These are phyloP conservation scores for Belgica antarctica DNA, from an alignment of 2,888 invertebrate species.

Conservation along the genomic window DNA sequence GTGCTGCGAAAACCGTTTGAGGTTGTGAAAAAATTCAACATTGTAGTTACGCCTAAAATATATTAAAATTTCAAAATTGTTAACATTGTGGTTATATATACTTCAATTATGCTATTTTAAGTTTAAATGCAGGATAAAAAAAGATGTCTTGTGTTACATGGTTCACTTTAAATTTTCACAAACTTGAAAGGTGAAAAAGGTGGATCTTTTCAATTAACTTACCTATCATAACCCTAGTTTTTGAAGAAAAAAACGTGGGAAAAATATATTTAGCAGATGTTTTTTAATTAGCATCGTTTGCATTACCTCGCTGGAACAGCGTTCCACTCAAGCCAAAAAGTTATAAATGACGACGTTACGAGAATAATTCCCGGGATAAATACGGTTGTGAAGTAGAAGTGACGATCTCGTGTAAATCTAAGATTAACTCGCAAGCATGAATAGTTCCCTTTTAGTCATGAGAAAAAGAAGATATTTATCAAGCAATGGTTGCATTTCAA, in stretches of 20 bases:
- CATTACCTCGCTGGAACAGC: slow-evolving; percentile 94
- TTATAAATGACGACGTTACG: slow-evolving; percentile 95
- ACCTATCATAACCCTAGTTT: slow-evolving; percentile 39
- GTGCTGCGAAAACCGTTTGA: slow-evolving; percentile 90
- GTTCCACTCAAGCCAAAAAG: slow-evolving; percentile 97
- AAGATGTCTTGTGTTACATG: no score
- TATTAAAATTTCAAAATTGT: neutral
- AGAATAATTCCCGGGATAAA: slow-evolving; percentile 92
- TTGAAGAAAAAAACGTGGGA: slow-evolving; percentile 15
- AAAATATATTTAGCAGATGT: neutral
- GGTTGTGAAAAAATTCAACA: slow-evolving; percentile 97
- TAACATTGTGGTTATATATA: neutral
- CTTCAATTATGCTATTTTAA: no score
- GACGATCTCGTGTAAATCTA: slow-evolving; percentile 83
- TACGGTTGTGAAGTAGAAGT: slow-evolving; percentile 87
- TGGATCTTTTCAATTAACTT: no score
- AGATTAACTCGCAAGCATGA: slow-evolving; percentile 84
- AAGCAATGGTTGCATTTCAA: neutral
- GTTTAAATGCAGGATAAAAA: no score
- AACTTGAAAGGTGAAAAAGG: no score
- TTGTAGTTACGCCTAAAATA: slow-evolving; percentile 86
- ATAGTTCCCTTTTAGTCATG: slow-evolving; percentile 73
- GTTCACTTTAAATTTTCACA: no score
- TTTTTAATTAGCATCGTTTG: slow-evolving; percentile 51
- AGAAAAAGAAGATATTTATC: slow-evolving; percentile 8